Evolutionary conservation across 1,140 invertebrate species (phyloP), one percentile per base, ranked within the genome.

Genomic region (Pristionchus pacificus): DNA sequence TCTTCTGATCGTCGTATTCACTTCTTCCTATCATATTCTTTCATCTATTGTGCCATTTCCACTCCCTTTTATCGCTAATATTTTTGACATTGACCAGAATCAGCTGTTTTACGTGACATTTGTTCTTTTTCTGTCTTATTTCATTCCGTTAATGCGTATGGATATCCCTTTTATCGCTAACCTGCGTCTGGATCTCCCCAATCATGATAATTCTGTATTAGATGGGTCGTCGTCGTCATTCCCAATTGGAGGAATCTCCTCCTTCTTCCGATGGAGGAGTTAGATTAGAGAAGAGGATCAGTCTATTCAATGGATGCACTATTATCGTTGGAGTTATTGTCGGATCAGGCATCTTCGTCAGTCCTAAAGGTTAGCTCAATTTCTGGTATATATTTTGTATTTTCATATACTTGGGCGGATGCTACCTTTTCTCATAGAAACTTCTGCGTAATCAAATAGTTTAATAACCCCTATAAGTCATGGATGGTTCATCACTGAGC

Each of bases 271-370:
- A 49, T 6, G 38, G 38, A 49, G 38, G 38, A 49, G 38, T 78
- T 15, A 57, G 67, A 38, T 65, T 80, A 28, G 80, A 78, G 55
- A 71, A 57, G 61, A 65, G 70, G 24, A 80, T 82, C 30, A 74
- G 74, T 0, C 74, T 82, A 2, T 80, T 83, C 68, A 84, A 82
- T 70, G 80, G 80, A n/a, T 80, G 77, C 64, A 74, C 81, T 19
- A 82, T 82, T 28, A 82, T 82, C 49, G 65, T 82, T 30, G 80
- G 80, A 61, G 81, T 83, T 14, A 82, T 82, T 63, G 75, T 82
- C 29, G 80, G 80, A n/a, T 80, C 77, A 19, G 80, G 80, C 19
- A 82, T 82, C 57, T 82, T 82, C 71, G 77, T 82, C 25, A 70
- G 64, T 2, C 80, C 80, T 19, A 83, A 81, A 77, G 77, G 73